A percentile compares a stretch with the other conserved stretches of the same genome.
phyloP scores from a whole-genome alignment of 2,113 vertebrate species.

The Dasypus novemcinctus region DNA sequence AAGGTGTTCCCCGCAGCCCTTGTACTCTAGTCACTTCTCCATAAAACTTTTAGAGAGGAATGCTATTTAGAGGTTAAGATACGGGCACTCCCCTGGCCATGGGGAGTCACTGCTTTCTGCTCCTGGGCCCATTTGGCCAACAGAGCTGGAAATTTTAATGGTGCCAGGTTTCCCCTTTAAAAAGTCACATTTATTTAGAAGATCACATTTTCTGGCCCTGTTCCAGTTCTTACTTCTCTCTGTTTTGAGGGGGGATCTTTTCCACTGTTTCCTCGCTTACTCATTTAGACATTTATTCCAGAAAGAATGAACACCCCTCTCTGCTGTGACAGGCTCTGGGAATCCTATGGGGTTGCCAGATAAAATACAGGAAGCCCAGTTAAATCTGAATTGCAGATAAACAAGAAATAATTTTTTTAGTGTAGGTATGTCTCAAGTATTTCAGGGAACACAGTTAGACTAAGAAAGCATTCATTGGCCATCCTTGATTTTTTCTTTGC shows the following conservation, averaged over 20 bases:
- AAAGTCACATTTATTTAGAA: background rate
- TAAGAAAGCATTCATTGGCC: background rate
- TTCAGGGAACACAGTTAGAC: background rate
- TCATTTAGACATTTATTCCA: background rate
- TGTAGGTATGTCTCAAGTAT: background rate
- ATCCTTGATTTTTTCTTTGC: background rate
- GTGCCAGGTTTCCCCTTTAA: background rate
- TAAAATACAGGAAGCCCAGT: too few relatives aligned
- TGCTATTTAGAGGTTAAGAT: slow-evolving; percentile 6
- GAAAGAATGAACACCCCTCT: background rate
- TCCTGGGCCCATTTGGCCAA: background rate
- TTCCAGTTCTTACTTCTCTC: background rate
- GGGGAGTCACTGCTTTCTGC: background rate
- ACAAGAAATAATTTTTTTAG: background rate
- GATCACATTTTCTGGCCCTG: background rate
- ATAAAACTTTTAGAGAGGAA: background rate
- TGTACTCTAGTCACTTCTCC: background rate
- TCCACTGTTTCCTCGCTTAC: background rate
- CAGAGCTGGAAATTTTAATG: background rate
- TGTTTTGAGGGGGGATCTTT: background rate
- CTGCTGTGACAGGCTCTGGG: background rate
- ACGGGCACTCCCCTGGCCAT: too few relatives aligned
- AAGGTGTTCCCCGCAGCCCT: background rate
- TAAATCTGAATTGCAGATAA: too few relatives aligned
- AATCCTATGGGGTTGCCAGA: background rate